These are phyloP conservation scores for Hydractinia echinata DNA, from an alignment of 30 jellyfish, hydroid and myxozoan genomes.

Conservation along the genomic window DNA sequence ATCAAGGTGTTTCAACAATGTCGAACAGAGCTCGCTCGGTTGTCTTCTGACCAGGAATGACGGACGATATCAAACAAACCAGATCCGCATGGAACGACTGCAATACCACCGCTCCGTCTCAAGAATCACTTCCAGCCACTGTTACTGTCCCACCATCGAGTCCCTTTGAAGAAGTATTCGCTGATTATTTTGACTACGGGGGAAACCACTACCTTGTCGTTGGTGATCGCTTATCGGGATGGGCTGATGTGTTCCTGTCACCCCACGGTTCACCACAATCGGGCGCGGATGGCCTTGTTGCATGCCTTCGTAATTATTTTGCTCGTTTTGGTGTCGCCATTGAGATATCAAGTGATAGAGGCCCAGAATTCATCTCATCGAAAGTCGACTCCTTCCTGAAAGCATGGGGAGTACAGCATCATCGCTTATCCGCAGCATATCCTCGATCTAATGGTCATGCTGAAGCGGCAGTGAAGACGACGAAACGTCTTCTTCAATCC, in stretches of 20 bases:
- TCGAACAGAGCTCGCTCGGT: neutral
- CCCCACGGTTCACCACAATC: slow-evolving; percentile 2
- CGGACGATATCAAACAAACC: neutral
- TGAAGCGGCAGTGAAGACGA: no score
- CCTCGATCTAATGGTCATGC: no score
- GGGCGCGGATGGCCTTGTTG: neutral
- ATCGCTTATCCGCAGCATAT: no score
- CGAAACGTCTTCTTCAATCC: no score
- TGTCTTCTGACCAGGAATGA: slow-evolving; percentile 2
- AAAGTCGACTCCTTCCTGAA: no score
- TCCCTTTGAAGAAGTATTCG: slow-evolving; percentile 5
- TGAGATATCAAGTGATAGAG: no score
- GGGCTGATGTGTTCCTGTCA: neutral
- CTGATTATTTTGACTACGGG: neutral
- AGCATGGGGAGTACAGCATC: no score
- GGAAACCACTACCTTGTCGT: slow-evolving; percentile 3
- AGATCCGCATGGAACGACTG: neutral
- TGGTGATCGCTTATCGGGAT: neutral
- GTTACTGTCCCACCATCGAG: neutral
- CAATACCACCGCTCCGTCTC: slow-evolving; percentile 15
- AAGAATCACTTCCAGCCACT: neutral
- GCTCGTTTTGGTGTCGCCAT: no score
- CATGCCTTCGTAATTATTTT: no score
- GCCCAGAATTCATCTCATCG: no score
- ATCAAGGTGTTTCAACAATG: slow-evolving; percentile 14